Conservation (phyloP, 1,140 invertebrate genomes). For the Heliconius hewitsoni region DNA sequence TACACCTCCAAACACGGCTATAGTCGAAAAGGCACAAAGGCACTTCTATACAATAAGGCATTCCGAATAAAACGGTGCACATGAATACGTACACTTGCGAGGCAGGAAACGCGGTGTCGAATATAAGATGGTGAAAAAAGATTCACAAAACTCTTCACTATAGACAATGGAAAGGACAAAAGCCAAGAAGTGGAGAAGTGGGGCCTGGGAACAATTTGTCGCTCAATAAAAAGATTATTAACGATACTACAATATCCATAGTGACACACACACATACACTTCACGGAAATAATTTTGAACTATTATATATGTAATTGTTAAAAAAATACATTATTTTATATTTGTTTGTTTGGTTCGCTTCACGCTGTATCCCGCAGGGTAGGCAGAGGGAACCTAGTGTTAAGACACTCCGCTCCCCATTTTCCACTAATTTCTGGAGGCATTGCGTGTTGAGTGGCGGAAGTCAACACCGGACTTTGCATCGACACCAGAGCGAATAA, state of each 20-base stretch:
- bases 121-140: constrained; percentile 64
- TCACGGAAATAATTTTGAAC: not conserved
- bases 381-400: no score
- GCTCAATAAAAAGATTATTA: constrained; percentile 46
- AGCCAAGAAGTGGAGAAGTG: constrained; percentile 57
- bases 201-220: constrained; percentile 56
- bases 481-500: no score
- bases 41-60: constrained; percentile 65
- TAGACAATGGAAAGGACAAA: constrained; percentile 62
- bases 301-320: not conserved
- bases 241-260: constrained; percentile 23
- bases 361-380: no score
- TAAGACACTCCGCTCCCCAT: no score
- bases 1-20: constrained; percentile 65
- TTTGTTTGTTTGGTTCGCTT: not conserved
- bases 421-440: no score
- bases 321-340: not conserved
- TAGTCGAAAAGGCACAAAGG: constrained; percentile 78
- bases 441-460: no score
- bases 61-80: constrained; percentile 58
- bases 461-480: no score
- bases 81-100: constrained; percentile 67
- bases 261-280: not conserved
- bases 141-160: constrained; percentile 62
- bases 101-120: constrained; percentile 76